Evolutionary conservation across 2,113 vertebrate genomes (phyloP).

Genomic region (Gallinago media): DNA sequence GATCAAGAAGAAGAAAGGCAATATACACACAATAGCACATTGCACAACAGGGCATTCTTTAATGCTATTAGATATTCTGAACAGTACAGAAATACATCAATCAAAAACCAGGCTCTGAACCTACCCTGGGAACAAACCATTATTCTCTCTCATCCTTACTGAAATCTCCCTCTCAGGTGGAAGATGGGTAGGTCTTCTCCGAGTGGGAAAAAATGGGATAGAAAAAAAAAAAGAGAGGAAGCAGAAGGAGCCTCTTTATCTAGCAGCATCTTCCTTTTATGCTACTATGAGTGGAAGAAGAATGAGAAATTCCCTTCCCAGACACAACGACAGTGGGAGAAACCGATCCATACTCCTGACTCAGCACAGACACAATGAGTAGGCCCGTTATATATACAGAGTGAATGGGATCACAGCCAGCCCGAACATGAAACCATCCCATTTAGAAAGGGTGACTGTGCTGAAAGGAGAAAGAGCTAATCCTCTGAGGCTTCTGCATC

Average conservation of each 20-base stretch:
- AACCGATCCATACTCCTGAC: neutral
- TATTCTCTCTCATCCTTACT: neutral
- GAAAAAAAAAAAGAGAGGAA: neutral
- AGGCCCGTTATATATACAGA: too few relatives aligned
- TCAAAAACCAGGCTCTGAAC: conserved; percentile 2
- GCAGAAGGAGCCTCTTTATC: neutral
- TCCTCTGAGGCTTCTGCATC: neutral
- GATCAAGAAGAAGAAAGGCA: neutral
- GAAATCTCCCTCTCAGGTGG: neutral
- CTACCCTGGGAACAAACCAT: neutral
- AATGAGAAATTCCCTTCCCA: neutral
- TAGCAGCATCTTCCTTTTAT: neutral
- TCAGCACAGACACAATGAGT: neutral
- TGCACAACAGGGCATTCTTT: conserved; percentile 19
- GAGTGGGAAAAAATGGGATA: neutral
- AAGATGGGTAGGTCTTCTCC: neutral
- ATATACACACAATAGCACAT: neutral
- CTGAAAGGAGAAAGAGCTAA: neutral
- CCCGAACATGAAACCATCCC: neutral
- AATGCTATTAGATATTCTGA: conserved; percentile 33
- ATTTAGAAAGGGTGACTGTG: neutral
- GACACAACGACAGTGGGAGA: neutral
- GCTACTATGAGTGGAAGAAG: neutral
- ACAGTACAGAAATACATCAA: neutral
- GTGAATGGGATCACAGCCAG: neutral